Base-by-base conservation (phyloP, 2,888 invertebrate genomes). In the Schizaphis graminum region DNA sequence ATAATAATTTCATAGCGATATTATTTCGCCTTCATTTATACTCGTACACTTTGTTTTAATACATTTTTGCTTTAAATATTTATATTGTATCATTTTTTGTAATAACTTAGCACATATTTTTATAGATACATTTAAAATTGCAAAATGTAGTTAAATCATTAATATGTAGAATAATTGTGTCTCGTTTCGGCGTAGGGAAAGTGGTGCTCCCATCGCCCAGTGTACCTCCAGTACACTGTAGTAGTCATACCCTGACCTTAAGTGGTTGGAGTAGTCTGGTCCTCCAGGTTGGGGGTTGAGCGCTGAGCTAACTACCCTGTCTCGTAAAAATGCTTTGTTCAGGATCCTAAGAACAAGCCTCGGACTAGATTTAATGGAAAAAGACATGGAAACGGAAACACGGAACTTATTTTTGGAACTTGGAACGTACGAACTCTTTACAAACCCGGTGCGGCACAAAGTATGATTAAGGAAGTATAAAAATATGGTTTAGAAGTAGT, bases 281-380 rank as follows among this genome's bases (percentile, higher is more conserved):
- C 28, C 61, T n/a, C 28, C 28, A 28, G 61, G 61, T 61, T 61
- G 61, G 61, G 35, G 88, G 88, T 88, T 88, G 13, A 53, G 47
- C 41, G 87, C 87, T 53, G 49, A 28, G 87, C 26, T 88, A 88
- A 88, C 87, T n/a, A 88, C 57, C 26, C 89, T 89, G 57, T 57
- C 89, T 89, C 1, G 28, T 89, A 89, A 89, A 89, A 89, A 57
- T 41, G 24, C 57, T 57, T 41, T 56, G 41, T 89, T 57, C 89
- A 57, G 41, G 89, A 41, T 10, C 89, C 41, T 57, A 41, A 41
- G 41, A 89, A 57, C 41, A 41, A 41, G 89, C 57, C 89, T 89
- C 26, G 41, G 57, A 89, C 41, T 89, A 41, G 89, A 89, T 41
- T 26, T 10, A 49, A 88, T 53, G 28, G 53, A 87, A 88, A 88